phyloP scores from a whole-genome alignment of 1,140 invertebrate genomes.

The Drosophila ohnishii region DNA sequence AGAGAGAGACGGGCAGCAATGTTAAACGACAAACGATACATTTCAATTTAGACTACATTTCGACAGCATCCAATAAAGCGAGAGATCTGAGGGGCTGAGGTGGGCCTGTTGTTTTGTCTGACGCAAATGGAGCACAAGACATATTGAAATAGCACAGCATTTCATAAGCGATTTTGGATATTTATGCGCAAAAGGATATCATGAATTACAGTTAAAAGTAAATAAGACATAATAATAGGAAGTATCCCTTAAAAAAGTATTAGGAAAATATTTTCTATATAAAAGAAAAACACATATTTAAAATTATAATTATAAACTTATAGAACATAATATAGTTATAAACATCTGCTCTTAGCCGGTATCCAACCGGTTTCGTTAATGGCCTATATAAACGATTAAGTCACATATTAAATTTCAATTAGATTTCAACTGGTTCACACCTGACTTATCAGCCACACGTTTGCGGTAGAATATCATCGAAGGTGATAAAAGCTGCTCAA shows the following conservation, averaged over 20 bases:
- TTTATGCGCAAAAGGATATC: conserved; percentile 2
- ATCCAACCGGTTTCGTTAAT: conserved; percentile 3
- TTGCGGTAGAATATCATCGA: neutral
- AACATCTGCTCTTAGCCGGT: neutral
- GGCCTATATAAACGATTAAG: conserved; percentile 8
- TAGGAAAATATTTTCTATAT: too few relatives aligned
- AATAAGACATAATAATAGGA: neutral
- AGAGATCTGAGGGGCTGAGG: conserved; percentile 14
- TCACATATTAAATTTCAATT: conserved; percentile 31
- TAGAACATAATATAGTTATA: too few relatives aligned
- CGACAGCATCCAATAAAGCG: conserved; percentile 62
- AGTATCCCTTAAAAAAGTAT: too few relatives aligned
- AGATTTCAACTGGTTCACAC: conserved; percentile 21
- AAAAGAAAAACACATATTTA: too few relatives aligned
- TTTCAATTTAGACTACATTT: conserved; percentile 66
- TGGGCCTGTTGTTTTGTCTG: conserved; percentile 36
- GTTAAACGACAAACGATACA: conserved; percentile 64
- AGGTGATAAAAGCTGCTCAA: neutral
- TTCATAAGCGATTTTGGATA: conserved; percentile 9
- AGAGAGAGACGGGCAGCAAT: conserved; percentile 13
- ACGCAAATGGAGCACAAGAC: conserved; percentile 51
- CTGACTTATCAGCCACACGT: conserved; percentile 22
- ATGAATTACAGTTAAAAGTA: neutral
- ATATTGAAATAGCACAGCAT: conserved; percentile 34
- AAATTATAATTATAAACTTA: too few relatives aligned